Base-by-base conservation (phyloP, 23 tunicate species). In the Clavelina lepadiformis region DNA sequence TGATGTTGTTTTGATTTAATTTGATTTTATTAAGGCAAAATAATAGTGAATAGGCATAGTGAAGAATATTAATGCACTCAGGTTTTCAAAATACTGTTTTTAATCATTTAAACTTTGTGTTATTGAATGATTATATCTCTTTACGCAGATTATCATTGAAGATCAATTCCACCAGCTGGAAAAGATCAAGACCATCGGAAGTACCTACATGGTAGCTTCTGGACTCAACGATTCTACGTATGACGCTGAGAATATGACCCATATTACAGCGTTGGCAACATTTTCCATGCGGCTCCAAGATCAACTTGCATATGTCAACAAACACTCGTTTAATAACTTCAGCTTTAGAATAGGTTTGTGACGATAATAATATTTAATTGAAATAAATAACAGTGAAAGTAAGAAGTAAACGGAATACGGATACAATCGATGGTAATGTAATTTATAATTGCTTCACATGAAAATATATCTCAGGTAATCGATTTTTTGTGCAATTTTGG, bases 151-250 rank as follows among this genome's bases (percentile, higher is more conserved):
- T 5, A 85, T 91, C 67, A 84, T 75, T 3, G 93, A 91, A 76
- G 82, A 91, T 5, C 81, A 79, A 41, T 91, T 91, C 34, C 52
- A 83, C 45, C 91, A 85, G 50, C 56, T 91, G 28, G 98, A 91
- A 73, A 91, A 91, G 59, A 91, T 91, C 70, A 91, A 91, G 35
- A 91, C 89, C n/a, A 91, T 76, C 29, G 98, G 98, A 27, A 83
- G 91, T 66, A 91, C 98, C 2, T 91, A 91, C 60, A 91, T 91
- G 98, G 98, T 94, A 13, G 79, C 93, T 0, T 79, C 93, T 26
- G 98, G 98, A 0, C 76, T 91, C 24, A 91, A 86, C 76, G 46
- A 66, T 6, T 3, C 31, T 11, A 78, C 95, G 33, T 86, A 86
- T 71, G 95, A 86, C 56, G 66, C 61, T 3, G 64, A 46, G 0